Percentiles rank a stretch among this genome's conserved stretches.
Evolutionary conservation across 2,113 vertebrate species (phyloP).

Genomic region (Chloroceryle aenea): DNA sequence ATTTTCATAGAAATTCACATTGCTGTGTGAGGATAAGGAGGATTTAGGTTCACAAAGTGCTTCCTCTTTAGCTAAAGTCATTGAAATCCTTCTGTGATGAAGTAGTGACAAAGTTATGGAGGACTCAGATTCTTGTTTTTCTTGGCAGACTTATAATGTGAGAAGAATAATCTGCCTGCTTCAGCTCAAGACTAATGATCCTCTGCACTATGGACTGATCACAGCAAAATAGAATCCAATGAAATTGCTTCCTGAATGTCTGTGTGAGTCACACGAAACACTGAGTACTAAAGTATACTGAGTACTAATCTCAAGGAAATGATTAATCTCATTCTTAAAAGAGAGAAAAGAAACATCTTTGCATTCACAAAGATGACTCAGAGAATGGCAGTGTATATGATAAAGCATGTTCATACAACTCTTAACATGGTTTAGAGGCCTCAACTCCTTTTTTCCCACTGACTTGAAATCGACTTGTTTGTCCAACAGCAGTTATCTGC

Average conservation of each 20-base stretch:
- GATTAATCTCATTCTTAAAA: not conserved
- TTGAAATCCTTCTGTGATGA: not conserved
- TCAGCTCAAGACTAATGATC: not conserved
- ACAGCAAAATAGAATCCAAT: not conserved
- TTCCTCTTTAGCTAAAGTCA: not conserved
- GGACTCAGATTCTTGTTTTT: not conserved
- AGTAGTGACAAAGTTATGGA: not conserved
- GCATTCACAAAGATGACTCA: not conserved
- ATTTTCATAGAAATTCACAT: not conserved
- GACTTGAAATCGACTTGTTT: not conserved
- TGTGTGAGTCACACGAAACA: not conserved
- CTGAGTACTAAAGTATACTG: no score
- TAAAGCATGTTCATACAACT: not conserved
- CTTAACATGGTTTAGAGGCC: not conserved
- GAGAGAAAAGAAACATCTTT: not conserved
- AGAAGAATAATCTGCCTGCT: not conserved
- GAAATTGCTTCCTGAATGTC: not conserved
- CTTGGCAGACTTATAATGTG: not conserved
- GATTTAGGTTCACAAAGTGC: not conserved
- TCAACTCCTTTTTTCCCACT: not conserved
- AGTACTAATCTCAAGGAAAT: not conserved
- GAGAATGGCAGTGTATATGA: not conserved
- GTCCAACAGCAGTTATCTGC: not conserved
- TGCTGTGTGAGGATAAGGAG: not conserved
- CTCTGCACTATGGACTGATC: not conserved